These are phyloP conservation scores for Eucriotettix oculatus DNA, from an alignment of 2,888 invertebrate species.

Conservation along the genomic window DNA sequence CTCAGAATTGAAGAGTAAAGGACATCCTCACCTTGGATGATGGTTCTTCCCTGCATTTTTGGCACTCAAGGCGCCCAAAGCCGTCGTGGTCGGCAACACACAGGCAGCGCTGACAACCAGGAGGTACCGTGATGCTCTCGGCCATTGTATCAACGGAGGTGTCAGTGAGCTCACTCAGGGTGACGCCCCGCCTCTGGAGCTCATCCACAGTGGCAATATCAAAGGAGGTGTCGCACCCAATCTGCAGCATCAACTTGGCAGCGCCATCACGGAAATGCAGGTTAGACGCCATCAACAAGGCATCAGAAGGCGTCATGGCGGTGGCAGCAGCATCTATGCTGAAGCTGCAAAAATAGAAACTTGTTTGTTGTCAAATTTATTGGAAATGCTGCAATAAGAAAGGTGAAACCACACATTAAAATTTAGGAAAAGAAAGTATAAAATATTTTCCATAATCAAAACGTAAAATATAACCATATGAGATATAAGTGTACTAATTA, in stretches of 20 bases:
- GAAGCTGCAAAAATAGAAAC: neutral
- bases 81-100: constrained; percentile 26
- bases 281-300: constrained; percentile 20
- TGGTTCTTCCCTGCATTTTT: constrained; percentile 15
- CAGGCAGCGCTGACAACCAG: constrained; percentile 27
- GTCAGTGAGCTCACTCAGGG: constrained; percentile 16
- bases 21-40: no score
- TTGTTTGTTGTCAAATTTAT: neutral
- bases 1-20: no score
- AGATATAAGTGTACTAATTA: no score
- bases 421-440: no score
- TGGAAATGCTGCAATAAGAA: neutral
- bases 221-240: constrained; percentile 19
- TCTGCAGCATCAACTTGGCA: constrained; percentile 26
- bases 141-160: constrained; percentile 10
- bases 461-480: no score
- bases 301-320: constrained; percentile 11
- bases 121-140: constrained; percentile 11
- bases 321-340: neutral
- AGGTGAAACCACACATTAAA: no score
- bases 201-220: constrained; percentile 20
- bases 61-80: constrained; percentile 23
- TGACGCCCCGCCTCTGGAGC: constrained; percentile 20
- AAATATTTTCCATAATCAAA: no score
- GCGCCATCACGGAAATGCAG: constrained; percentile 28